phyloP scores from a whole-genome alignment of 2,797 vertebrate species.

The Clarias platycephalus region DNA sequence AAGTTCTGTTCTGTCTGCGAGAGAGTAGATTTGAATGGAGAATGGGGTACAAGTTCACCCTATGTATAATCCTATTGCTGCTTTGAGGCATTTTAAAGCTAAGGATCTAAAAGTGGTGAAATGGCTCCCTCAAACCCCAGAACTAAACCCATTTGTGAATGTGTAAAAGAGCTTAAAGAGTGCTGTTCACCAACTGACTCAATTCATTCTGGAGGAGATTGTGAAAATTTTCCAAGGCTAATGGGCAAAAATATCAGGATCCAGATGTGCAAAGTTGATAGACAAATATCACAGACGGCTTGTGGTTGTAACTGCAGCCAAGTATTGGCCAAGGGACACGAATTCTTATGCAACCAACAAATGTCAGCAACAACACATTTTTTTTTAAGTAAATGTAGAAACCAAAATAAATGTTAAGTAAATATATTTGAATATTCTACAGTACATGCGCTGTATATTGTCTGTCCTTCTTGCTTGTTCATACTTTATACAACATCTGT shows the following conservation, averaged over 20 bases:
- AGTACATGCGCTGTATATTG: neutral
- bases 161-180: neutral
- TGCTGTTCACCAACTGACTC: slow-evolving; percentile 1
- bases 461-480: neutral
- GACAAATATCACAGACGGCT: neutral
- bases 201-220: neutral
- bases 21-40: neutral
- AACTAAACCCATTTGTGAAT: neutral
- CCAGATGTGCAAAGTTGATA: slow-evolving; percentile 17
- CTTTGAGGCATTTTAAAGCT: neutral
- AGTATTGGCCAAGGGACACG: neutral
- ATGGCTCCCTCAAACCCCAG: neutral
- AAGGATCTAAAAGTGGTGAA: neutral
- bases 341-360: slow-evolving; percentile 6
- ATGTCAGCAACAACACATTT: slow-evolving; percentile 1
- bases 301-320: neutral
- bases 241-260: neutral
- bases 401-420: neutral
- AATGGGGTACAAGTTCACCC: neutral
- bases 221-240: neutral
- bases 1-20: neutral
- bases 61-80: neutral
- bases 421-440: neutral
- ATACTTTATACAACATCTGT: neutral
- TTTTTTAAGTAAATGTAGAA: neutral